Evolutionary conservation across 2,888 invertebrate species (phyloP), one percentile per base, ranked within the genome.

Genomic region (Hydriomena furcata): DNA sequence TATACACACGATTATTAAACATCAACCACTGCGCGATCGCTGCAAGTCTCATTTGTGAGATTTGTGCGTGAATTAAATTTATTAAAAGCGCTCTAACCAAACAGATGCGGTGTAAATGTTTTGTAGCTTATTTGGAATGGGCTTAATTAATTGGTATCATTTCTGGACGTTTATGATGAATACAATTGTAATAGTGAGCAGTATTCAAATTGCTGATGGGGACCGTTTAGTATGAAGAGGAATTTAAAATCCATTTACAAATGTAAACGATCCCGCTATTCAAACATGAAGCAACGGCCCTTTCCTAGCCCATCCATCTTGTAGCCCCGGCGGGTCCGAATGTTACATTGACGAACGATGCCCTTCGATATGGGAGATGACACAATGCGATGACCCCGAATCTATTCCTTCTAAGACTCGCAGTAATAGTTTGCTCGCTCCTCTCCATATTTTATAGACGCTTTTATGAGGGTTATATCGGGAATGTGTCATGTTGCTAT

Each of bases 331-430:
- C 65, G 68, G 72, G 54, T 65, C 68, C 67, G 63, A 66, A 66
- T 65, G 75, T 63, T 65, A 68, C 76, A 66, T 69, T 76, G 82
- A 82, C 80, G 79, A 73, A 78, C 78, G 80, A 78, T 79, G 75
- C 70, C 73, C 74, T 68, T 65, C 78, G 82, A 84, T 83, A 83
- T 78, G 74, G 65, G 71, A 80, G 82, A 83, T 82, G 87, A 83
- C 82, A 82, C 86, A 84, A 84, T 79, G 76, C 77, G 83, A 84
- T 85, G 84, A 80, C 83, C 86, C 84, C 79, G 71, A 76, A 80
- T 79, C 81, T 76, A 79, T 82, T 82, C 76, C 74, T 69, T 63
- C 68, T 69, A 69, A 75, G 76, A 68, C 66, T 73, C 69, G 37
- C 56, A 62, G 79, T 82, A 82, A 82, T 82, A 82, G 82, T 81